Evolutionary conservation across 2,113 vertebrate species (phyloP).

Genomic region (Pedetes capensis): DNA sequence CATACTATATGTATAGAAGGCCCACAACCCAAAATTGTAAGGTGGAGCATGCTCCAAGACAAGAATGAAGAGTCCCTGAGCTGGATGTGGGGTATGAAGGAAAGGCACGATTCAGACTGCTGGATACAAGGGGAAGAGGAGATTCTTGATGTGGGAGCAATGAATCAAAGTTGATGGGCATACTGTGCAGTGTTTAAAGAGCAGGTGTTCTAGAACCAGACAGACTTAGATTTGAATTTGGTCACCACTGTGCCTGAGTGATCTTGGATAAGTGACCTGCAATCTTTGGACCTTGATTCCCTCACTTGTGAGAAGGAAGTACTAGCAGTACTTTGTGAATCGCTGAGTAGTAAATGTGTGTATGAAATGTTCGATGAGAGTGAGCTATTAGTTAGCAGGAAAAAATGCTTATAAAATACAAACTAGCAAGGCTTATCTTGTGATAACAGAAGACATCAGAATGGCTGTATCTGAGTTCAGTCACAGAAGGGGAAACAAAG

Average conservation of each 20-base stretch:
- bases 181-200: no score
- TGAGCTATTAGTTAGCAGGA: neutral
- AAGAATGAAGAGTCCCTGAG: neutral
- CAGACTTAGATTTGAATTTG: neutral
- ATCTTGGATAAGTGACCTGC: neutral
- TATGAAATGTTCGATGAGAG: neutral
- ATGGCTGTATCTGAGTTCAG: neutral
- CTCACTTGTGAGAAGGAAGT: neutral
- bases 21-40: neutral
- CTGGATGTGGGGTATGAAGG: neutral
- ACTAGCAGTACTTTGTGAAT: neutral
- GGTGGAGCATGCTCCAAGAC: neutral
- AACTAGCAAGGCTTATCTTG: neutral
- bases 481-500: neutral
- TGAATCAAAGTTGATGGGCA: neutral
- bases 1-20: neutral
- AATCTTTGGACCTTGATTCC: neutral
- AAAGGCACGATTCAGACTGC: neutral
- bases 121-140: neutral
- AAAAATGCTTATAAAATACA: neutral
- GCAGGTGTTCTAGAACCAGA: neutral
- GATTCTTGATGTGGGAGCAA: neutral
- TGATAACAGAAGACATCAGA: neutral
- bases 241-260: neutral
- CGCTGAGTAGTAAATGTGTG: neutral